Base-by-base conservation (phyloP, 1,140 invertebrate species). In the Trachelipus rathkii region DNA sequence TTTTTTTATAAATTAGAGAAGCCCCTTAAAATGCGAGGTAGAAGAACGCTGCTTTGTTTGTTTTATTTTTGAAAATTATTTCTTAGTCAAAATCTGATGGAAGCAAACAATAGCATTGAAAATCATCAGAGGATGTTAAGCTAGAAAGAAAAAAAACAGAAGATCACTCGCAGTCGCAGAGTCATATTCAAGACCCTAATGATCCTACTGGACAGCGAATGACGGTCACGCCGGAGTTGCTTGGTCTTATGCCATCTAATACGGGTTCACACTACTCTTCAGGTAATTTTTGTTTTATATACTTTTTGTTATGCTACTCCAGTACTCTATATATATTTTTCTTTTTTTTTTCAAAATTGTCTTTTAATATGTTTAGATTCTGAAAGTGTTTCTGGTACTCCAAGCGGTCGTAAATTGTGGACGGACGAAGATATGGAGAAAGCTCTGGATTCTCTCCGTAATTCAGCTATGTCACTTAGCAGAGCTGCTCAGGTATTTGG, bases 361-460 rank as follows among this genome's bases (percentile, higher is more conserved):
- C 6, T 44, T 44, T 44, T 15, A 9, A 72, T 19, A 10, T 46
- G 71, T 44, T 10, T 73, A 81, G 78, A 87, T 6, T 90, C 91
- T 8, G 79, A 78, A 50, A 81, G 79, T 76, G 70, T 81, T 44
- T 76, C 69, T 33, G 76, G 78, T 7, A 72, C 81, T 7, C 78
- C 78, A 73, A 53, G 75, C 46, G 76, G 80, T 11, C 75, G 82
- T 69, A 94, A 94, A 85, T 91, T 90, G 46, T 95, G 92, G 92
- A 93, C 92, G 11, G 92, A 92, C 84, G 90, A 92, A 82, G 92
- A 94, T 85, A 94, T 95, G 93, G 92, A 94, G 79, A 89, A 89
- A 78, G 93, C 93, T 50, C 86, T 95, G 79, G 92, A 95, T 79
- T 92, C 93, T 15, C 87, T 95, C 74, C 87, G 92, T 82, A 92